These are phyloP conservation scores for Caenorhabditis briggsae DNA, from an alignment of 1,140 invertebrate genomes.

Conservation along the genomic window DNA sequence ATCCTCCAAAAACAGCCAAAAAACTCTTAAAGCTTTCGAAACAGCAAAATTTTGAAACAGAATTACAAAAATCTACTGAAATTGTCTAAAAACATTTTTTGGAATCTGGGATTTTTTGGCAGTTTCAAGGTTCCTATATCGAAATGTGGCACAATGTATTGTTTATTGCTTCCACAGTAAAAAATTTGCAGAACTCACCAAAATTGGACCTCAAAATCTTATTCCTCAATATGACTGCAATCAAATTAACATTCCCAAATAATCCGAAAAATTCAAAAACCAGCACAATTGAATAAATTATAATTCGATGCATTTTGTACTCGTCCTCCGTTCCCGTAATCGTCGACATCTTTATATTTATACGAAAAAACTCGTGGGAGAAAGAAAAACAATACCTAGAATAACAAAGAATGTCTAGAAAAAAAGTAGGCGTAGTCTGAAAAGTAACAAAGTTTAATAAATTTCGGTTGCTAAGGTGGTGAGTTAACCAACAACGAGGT, in stretches of 20 bases:
- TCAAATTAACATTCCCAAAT: conserved; percentile 39
- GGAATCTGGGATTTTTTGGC: too few species aligned
- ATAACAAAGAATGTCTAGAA: background rate
- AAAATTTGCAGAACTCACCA: conserved; percentile 32
- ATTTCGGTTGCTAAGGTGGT: background rate
- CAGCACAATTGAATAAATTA: conserved; percentile 30
- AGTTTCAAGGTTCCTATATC: background rate
- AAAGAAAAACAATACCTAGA: background rate
- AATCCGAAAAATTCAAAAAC: conserved; percentile 27
- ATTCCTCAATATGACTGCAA: background rate
- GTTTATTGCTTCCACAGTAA: too few species aligned
- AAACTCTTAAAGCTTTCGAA: background rate
- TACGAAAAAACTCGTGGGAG: background rate
- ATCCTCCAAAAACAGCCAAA: too few species aligned
- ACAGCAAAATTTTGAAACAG: too few species aligned
- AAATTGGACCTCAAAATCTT: conserved; percentile 17
- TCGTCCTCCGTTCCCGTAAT: background rate
- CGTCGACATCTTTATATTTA: background rate
- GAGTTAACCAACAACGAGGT: background rate
- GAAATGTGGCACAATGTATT: too few species aligned
- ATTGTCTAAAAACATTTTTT: too few species aligned
- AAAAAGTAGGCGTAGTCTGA: background rate
- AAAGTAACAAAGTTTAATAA: conserved; percentile 10
- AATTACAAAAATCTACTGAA: too few species aligned
- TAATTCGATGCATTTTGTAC: conserved; percentile 25